These are phyloP conservation scores for Drosophila basisetae DNA, from an alignment of 2,888 invertebrate species.

Conservation along the genomic window DNA sequence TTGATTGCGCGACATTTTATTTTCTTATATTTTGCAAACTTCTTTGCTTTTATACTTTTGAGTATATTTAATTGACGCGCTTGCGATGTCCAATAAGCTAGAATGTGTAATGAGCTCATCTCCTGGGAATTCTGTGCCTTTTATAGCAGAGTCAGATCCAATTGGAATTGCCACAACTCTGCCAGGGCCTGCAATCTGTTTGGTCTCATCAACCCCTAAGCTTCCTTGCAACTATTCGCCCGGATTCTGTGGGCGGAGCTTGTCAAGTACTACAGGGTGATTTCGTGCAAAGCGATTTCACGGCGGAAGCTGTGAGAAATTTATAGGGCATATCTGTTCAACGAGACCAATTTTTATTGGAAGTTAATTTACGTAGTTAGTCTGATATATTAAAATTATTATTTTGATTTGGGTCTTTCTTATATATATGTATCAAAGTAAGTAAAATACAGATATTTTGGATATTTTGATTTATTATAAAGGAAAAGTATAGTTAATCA, in stretches of 20 bases:
- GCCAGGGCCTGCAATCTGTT: slow-evolving; percentile 6
- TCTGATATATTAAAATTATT: neutral
- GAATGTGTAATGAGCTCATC: slow-evolving; percentile 67
- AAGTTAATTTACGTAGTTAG: slow-evolving; percentile 17
- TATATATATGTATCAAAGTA: no score
- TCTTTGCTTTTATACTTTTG: neutral
- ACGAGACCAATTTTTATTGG: neutral
- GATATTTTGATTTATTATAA: neutral
- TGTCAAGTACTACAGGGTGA: slow-evolving; percentile 68
- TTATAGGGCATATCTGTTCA: slow-evolving; percentile 34
- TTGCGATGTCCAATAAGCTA: slow-evolving; percentile 65
- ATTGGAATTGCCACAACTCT: slow-evolving; percentile 65
- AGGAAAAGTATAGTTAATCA: neutral
- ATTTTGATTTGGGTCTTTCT: neutral
- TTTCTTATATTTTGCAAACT: neutral
- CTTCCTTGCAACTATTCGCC: slow-evolving; percentile 62
- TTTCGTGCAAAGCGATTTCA: slow-evolving; percentile 22
- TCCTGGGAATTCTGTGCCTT: slow-evolving; percentile 74
- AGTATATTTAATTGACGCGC: slow-evolving; percentile 1
- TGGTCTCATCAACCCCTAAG: slow-evolving; percentile 59
- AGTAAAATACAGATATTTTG: neutral
- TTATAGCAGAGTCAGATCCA: slow-evolving; percentile 70
- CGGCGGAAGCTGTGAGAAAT: slow-evolving; percentile 55
- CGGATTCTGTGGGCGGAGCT: slow-evolving; percentile 69
- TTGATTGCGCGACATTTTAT: slow-evolving; percentile 87